Base-by-base conservation (phyloP, 2,888 invertebrate species). In the Andrena chrysosceles region DNA sequence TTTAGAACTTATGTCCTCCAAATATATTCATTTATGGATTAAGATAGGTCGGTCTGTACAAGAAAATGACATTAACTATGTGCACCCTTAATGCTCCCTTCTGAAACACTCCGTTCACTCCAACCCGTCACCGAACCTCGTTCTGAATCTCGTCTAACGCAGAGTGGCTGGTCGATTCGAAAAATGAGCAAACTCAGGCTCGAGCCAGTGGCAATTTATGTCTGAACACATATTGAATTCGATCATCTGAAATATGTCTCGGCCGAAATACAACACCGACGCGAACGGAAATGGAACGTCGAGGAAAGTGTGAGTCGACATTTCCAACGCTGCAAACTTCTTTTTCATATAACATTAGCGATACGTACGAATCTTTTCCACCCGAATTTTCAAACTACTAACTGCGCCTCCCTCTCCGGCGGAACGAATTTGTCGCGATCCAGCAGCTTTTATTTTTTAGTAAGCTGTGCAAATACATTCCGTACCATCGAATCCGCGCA, bases 211-310 rank as follows among this genome's bases (percentile, higher is more conserved):
- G 64, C 54, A 78, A 79, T 78, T 79, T 49, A 35, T 7, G 8
- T 29, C 6, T 49, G 69, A 79, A 79, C 64, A 70, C 49, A 78
- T 69, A 79, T 78, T 66, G 59, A 77, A 79, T 70, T 66, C 69
- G 64, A 77, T 69, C 78, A 59, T 70, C 49, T 77, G 78, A 77
- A 66, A 79, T 77, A 64, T 77, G 78, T 59, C 78, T 66, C 49
- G 69, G 29, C 13, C 56, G 69, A 35, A 31, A 33, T 35, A 33
- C 68, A 42, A 16, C 42, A 63, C 54, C 35, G 68, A 68, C 42
- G 31, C 33, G 67, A 54, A 54, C 54, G 78, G 68, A 68, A 68
- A 77, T 68, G 77, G 62, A 67, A 77, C 77, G 60, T 33, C 31
- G 35, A 20, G 20, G n/a, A n/a, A 63, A 62, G 29, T 26, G 26